A percentile compares a stretch with the other conserved stretches of the same genome.
phyloP scores from a whole-genome alignment of 2,888 invertebrate genomes.

The Nomada flava region DNA sequence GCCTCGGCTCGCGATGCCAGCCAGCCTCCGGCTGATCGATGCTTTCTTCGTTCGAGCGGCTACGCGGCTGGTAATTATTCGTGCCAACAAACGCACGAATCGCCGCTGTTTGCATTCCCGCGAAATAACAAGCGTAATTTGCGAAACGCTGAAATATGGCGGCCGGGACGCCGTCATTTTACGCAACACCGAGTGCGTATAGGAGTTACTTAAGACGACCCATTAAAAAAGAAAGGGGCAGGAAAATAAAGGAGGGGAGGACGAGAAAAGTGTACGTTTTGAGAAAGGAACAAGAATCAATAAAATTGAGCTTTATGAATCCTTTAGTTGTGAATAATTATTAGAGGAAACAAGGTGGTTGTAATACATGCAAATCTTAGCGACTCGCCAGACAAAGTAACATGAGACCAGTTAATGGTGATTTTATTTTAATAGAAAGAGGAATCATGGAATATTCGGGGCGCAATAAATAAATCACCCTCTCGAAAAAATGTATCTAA shows the following conservation, averaged over 20 bases:
- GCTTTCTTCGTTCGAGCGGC: constrained; percentile 53
- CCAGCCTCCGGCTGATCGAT: constrained; percentile 64
- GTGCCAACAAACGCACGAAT: constrained; percentile 36
- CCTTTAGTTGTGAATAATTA: too few relatives aligned
- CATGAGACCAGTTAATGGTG: not conserved
- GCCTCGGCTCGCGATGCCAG: constrained; percentile 41
- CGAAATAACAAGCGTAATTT: constrained; percentile 35
- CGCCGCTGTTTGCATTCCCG: constrained; percentile 35
- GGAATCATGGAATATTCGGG: too few relatives aligned
- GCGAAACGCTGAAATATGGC: constrained; percentile 18
- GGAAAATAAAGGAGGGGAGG: too few relatives aligned
- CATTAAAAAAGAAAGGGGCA: too few relatives aligned
- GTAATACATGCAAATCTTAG: too few relatives aligned
- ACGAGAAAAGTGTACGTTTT: too few relatives aligned
- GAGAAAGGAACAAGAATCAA: too few relatives aligned
- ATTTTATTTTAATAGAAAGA: too few relatives aligned
- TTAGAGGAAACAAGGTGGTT: too few relatives aligned
- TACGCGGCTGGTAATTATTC: constrained; percentile 40
- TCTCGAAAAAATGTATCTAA: not conserved
- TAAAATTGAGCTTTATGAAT: too few relatives aligned
- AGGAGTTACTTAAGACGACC: not conserved
- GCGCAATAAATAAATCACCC: not conserved
- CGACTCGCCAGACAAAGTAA: too few relatives aligned
- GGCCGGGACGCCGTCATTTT: constrained; percentile 10
- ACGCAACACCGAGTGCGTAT: constrained; percentile 6